A percentile compares a stretch with the other conserved stretches of the same genome.
Conservation (phyloP, 2,113 vertebrate genomes). For the Clinocottus analis region DNA sequence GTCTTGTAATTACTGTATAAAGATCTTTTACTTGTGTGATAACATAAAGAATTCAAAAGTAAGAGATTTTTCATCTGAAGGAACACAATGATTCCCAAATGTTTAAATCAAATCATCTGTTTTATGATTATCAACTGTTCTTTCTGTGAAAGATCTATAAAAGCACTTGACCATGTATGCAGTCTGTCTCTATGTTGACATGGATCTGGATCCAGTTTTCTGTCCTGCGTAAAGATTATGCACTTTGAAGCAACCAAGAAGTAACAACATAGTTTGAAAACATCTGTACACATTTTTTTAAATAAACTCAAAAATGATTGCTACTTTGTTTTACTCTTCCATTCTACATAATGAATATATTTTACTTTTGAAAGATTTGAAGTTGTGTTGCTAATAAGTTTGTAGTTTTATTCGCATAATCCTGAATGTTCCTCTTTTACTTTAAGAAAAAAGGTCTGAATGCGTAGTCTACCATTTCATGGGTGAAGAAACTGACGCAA, state of each 20-base stretch:
- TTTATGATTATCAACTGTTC: constrained; percentile 61
- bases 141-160: constrained; percentile 84
- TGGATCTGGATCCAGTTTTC: constrained; percentile 20
- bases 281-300: constrained; percentile 49
- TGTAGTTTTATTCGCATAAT: background rate
- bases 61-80: background rate
- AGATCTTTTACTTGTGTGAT: background rate
- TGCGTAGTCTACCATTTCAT: background rate
- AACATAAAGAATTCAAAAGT: constrained; percentile 1
- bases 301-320: constrained; percentile 44
- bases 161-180: constrained; percentile 51
- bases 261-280: constrained; percentile 26
- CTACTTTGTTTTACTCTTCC: background rate
- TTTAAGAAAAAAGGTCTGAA: background rate
- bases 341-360: background rate
- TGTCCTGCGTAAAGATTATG: constrained; percentile 15
- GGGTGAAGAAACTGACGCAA: background rate
- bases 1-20: background rate
- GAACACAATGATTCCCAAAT: background rate
- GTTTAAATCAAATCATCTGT: constrained; percentile 24
- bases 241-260: constrained; percentile 5
- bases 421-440: background rate
- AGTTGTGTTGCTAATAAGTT: background rate
- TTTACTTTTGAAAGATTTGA: background rate
- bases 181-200: constrained; percentile 48